Percentiles rank a stretch among this genome's conserved stretches.
These are phyloP conservation scores for Anoplopoma fimbria DNA, from an alignment of 2,113 vertebrate species.

Conservation along the genomic window DNA sequence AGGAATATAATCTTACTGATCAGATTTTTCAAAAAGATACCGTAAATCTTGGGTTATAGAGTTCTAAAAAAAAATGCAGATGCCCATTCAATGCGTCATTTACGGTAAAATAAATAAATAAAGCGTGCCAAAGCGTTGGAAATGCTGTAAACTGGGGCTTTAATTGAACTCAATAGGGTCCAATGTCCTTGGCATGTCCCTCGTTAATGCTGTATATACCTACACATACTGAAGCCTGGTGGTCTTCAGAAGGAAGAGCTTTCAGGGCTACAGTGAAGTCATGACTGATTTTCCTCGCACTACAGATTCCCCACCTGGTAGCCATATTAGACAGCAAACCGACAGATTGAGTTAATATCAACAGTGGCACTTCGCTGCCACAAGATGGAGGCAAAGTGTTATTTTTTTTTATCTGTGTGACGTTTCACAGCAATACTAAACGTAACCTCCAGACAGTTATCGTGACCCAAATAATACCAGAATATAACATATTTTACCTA, in stretches of 20 bases:
- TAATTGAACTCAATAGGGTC: background rate
- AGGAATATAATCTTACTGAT: too few relatives aligned
- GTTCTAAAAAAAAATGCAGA: background rate
- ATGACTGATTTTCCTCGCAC: conserved; percentile 86
- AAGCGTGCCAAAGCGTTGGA: background rate
- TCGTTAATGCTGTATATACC: background rate
- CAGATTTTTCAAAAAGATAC: too few relatives aligned
- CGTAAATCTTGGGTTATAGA: background rate
- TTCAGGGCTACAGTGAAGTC: conserved; percentile 87
- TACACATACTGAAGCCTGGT: conserved; percentile 81
- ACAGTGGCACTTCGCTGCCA: background rate
- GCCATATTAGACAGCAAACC: conserved; percentile 77
- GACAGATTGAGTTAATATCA: too few relatives aligned
- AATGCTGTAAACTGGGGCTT: background rate
- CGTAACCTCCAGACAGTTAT: background rate
- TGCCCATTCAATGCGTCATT: background rate
- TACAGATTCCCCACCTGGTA: conserved; percentile 88
- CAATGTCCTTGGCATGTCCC: background rate
- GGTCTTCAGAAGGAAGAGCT: conserved; percentile 84
- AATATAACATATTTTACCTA: background rate
- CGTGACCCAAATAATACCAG: background rate
- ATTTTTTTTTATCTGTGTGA: background rate
- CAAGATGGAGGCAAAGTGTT: conserved; percentile 55
- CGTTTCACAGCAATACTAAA: background rate
- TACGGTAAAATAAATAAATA: conserved; percentile 43